Evolutionary conservation across 2,797 vertebrate species (phyloP).

Genomic region (Xenops minutus): DNA sequence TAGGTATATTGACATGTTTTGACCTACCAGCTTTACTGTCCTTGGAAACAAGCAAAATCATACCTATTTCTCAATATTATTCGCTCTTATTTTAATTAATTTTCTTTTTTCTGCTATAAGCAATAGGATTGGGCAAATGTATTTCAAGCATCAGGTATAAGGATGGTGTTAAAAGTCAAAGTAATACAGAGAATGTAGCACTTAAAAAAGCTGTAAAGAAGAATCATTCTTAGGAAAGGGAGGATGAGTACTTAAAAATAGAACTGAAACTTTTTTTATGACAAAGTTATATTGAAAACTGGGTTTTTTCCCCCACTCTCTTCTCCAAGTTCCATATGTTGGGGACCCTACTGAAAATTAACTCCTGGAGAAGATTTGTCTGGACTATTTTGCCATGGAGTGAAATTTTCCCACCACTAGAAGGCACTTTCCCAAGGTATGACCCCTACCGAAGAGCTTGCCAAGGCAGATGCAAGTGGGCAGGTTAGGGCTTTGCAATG

Average conservation of each 20-base stretch:
- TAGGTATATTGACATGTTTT: not conserved
- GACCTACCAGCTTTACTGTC: not conserved
- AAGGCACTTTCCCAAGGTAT: not conserved
- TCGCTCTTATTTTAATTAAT: not conserved
- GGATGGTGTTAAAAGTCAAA: not conserved
- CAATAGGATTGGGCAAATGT: not conserved
- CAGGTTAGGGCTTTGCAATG: not conserved
- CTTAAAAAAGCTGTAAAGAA: not conserved
- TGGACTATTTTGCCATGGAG: not conserved
- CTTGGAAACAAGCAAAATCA: not conserved
- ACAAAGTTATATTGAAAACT: not conserved
- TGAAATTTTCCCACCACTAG: not conserved
- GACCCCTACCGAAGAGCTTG: not conserved
- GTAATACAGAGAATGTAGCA: not conserved
- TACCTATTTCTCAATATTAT: not conserved
- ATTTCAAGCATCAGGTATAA: rapidly evolving
- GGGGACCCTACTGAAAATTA: not conserved
- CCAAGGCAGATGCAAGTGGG: not conserved
- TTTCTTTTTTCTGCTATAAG: not conserved
- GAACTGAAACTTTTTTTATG: not conserved
- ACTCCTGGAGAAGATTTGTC: not conserved
- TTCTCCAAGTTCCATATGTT: not conserved
- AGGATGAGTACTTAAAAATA: not conserved
- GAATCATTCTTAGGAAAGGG: not conserved
- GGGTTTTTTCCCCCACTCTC: not conserved